These are phyloP conservation scores for Amazona vittata DNA, from an alignment of 2,113 vertebrate genomes.

Conservation along the genomic window DNA sequence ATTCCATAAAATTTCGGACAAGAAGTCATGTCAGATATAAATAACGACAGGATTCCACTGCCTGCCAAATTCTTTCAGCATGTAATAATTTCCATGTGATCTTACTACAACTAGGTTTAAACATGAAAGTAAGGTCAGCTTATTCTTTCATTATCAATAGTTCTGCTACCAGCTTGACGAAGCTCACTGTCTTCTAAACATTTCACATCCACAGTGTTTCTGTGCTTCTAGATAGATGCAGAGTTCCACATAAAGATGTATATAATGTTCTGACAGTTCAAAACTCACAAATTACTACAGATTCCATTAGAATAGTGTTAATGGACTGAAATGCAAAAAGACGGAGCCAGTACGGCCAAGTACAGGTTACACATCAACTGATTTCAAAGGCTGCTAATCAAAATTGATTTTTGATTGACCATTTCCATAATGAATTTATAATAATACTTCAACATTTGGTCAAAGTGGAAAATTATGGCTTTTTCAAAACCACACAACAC, in stretches of 20 bases:
- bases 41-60: conserved; percentile 47
- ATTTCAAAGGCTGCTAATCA: conserved; percentile 55
- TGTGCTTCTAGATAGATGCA: not conserved
- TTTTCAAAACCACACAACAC: conserved; percentile 58
- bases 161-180: not conserved
- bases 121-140: conserved; percentile 46
- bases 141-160: conserved; percentile 44
- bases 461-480: conserved; percentile 64
- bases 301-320: conserved; percentile 11
- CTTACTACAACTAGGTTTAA: conserved; percentile 29
- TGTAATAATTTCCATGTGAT: conserved; percentile 73
- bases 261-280: not conserved
- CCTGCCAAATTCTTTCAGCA: conserved; percentile 61
- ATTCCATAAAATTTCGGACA: conserved; percentile 62
- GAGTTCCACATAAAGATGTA: not conserved
- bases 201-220: not conserved
- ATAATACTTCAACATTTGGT: conserved; percentile 47
- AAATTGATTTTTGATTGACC: conserved; percentile 57
- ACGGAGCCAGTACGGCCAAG: not conserved
- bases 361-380: conserved; percentile 45
- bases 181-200: not conserved
- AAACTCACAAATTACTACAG: not conserved
- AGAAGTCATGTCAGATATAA: conserved; percentile 63
- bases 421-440: conserved; percentile 61
- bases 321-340: not conserved